Base-by-base conservation (phyloP, 2,113 vertebrate genomes). In the Lophius piscatorius region DNA sequence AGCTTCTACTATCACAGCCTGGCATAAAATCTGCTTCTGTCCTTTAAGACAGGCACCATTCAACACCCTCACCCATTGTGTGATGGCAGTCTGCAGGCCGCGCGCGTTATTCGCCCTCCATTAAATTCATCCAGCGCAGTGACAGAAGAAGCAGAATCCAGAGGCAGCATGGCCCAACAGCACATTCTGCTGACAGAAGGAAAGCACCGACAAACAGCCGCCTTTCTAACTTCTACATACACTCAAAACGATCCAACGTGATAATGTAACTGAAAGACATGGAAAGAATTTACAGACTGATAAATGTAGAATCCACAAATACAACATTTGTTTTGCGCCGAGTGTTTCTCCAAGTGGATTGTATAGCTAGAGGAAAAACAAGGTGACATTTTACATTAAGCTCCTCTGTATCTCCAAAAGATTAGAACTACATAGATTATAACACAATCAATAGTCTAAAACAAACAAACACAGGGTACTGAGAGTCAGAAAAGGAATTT, bases 1-100 rank as follows among this genome's bases (percentile, higher is more conserved):
- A 3, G 66, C 68, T 52, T 69, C 65, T 46, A 68, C 69, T 41
- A 65, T 77, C 71, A 64, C 65, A 75, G 73, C 62, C 9, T 41
- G 58, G 46, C 75, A 79, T 63, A 65, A 68, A 60, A 64, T 31
- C 22, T 1, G 42, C 64, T 69, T 76, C 74, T 81, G 78, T 77
- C 74, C 65, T 63, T 36, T 42, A 61, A 61, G 62, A 49, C 74
- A 42, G 16, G 39, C 56, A 34, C 48, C 17, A 41, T 62, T 79
- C 64, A 47, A 54, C 76, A 34, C 17, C 42, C 52, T 34, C 54
- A 22, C 41, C 70, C 40, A 59, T 71, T 70, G 62, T 66, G 56
- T 7, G 44, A 60, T 16, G 21, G 28, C 55, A 21, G 40, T 61
- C 55, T 24, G 24, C 31, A 48, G 55, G 8, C 40, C 22, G 51